Evolutionary conservation across 2,797 vertebrate genomes (phyloP).

Genomic region (Graptemys geographica): DNA sequence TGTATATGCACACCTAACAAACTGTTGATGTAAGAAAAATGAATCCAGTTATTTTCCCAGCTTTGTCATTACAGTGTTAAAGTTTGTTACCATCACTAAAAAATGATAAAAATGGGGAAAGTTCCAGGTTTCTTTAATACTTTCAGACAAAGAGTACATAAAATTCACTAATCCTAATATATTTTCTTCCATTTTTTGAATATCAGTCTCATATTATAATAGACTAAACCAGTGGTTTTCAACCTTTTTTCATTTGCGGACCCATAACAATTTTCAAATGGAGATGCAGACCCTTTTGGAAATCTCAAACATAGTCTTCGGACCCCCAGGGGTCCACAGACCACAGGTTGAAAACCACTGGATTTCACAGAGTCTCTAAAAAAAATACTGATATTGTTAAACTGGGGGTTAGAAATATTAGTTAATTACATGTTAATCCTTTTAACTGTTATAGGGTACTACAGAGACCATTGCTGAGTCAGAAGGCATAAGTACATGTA

Average conservation of each 20-base stretch:
- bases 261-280: neutral
- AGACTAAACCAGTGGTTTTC: neutral
- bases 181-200: neutral
- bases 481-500: neutral
- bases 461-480: neutral
- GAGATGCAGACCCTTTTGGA: neutral
- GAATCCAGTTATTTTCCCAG: slow-evolving; percentile 11
- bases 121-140: neutral
- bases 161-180: neutral
- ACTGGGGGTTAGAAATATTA: neutral
- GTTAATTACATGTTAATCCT: neutral
- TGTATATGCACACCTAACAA: neutral
- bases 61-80: slow-evolving; percentile 6
- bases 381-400: neutral
- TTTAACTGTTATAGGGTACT: neutral
- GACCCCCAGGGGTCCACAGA: neutral
- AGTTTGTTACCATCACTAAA: neutral
- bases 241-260: neutral
- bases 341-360: neutral
- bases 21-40: slow-evolving; percentile 22
- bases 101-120: neutral
- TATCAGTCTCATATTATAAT: neutral
- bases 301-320: neutral
- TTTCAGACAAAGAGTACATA: neutral
- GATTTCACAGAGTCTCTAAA: neutral